Conservation (phyloP, 1,140 invertebrate species). For the Drosophila takahashii region DNA sequence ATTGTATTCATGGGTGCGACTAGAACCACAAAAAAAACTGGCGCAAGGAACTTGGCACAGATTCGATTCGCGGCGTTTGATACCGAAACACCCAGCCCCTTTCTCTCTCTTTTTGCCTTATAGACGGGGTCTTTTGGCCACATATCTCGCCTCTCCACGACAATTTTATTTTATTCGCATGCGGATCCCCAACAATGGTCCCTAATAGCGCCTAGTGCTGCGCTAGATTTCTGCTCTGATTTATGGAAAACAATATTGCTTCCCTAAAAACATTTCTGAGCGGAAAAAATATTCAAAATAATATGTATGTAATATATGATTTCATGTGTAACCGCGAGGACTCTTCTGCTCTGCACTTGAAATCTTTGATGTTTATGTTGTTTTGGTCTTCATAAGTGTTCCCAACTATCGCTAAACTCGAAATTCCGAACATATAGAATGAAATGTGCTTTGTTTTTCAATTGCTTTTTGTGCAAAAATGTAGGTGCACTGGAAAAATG, state of each 20-base stretch:
- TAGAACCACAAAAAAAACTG: slow-evolving; percentile 59
- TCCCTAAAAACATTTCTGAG: slow-evolving; percentile 13
- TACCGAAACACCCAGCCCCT: slow-evolving; percentile 31
- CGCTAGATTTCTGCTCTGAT: slow-evolving; percentile 71
- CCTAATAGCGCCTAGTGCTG: slow-evolving; percentile 48
- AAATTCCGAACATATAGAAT: slow-evolving; percentile 41
- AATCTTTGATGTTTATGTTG: slow-evolving; percentile 43
- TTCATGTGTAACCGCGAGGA: slow-evolving; percentile 27
- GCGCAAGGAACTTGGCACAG: slow-evolving; percentile 81
- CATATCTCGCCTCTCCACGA: slow-evolving; percentile 27
- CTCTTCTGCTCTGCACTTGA: slow-evolving; percentile 45
- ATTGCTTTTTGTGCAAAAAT: slow-evolving; percentile 30
- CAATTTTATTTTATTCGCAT: slow-evolving; percentile 25
- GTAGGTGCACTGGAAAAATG: slow-evolving; percentile 14
- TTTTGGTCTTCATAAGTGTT: slow-evolving; percentile 40
- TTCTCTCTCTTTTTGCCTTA: neutral
- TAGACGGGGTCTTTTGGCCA: slow-evolving; percentile 25
- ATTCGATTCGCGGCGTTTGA: slow-evolving; percentile 39
- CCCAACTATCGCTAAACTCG: slow-evolving; percentile 39
- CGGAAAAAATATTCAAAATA: slow-evolving; percentile 16
- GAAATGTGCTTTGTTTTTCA: slow-evolving; percentile 39
- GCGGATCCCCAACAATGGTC: slow-evolving; percentile 38
- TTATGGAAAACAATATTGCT: slow-evolving; percentile 59
- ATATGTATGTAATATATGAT: slow-evolving; percentile 7
- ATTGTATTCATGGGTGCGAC: slow-evolving; percentile 36